Percentiles rank a stretch among this genome's conserved stretches.
Conservation (phyloP, 2,113 vertebrate genomes). For the Varanus salvator region DNA sequence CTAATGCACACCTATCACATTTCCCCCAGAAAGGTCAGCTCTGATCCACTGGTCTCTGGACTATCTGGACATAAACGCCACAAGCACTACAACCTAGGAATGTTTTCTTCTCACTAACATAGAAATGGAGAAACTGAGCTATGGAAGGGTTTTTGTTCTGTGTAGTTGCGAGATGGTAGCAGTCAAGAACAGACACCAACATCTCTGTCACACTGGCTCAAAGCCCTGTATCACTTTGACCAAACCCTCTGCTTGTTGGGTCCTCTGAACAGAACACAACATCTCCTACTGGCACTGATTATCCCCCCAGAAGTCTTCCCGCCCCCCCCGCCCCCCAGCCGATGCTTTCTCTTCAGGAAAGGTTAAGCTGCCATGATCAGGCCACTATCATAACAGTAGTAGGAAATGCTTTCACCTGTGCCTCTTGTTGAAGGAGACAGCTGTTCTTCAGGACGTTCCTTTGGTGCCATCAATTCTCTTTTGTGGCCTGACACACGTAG, state of each 20-base stretch:
- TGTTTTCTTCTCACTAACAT: neutral
- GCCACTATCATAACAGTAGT: neutral
- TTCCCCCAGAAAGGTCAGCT: neutral
- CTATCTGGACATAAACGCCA: neutral
- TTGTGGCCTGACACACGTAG: constrained; percentile 68
- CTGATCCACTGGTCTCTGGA: neutral
- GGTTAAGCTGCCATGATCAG: neutral
- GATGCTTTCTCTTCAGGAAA: too few relatives aligned
- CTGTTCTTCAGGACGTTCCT: neutral
- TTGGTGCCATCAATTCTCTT: constrained; percentile 58
- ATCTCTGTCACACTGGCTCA: neutral
- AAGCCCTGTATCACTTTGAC: neutral
- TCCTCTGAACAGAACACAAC: neutral
- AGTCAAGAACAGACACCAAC: neutral
- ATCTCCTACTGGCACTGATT: neutral
- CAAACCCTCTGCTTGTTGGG: neutral
- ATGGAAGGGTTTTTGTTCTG: rapidly evolving
- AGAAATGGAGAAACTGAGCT: neutral
- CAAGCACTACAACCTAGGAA: neutral
- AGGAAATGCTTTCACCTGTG: neutral
- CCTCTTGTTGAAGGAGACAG: constrained; percentile 60
- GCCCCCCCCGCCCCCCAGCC: too few relatives aligned
- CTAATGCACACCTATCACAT: neutral
- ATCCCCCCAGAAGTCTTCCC: neutral
- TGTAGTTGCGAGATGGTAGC: neutral